These are phyloP conservation scores for Guaruba guarouba DNA, from an alignment of 2,113 vertebrate genomes.

Conservation along the genomic window DNA sequence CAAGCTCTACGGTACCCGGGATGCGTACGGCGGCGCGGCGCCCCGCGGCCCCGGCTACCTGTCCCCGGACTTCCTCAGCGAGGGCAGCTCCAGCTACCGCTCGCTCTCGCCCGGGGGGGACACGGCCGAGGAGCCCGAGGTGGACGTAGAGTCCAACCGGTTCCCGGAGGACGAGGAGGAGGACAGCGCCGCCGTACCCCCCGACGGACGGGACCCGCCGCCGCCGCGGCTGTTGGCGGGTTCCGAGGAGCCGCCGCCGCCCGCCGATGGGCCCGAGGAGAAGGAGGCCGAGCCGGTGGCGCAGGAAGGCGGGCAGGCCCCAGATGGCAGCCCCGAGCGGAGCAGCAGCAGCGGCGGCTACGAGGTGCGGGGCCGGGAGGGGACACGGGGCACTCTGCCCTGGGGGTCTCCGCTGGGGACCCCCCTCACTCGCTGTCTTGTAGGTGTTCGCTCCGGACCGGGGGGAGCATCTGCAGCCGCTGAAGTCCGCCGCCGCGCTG, in stretches of 20 bases:
- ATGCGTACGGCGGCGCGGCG: conserved; percentile 70
- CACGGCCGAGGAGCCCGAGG: conserved; percentile 88
- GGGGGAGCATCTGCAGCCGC: conserved; percentile 75
- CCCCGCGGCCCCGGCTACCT: conserved; percentile 78
- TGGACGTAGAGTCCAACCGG: conserved; percentile 91
- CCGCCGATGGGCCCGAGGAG: conserved; percentile 64
- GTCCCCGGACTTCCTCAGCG: conserved; percentile 92
- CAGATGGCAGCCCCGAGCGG: conserved; percentile 74
- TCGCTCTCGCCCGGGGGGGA: conserved; percentile 88
- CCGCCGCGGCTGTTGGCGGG: conserved; percentile 56
- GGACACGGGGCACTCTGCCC: not conserved
- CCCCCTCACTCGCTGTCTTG: conserved; percentile 35
- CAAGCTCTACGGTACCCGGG: conserved; percentile 90
- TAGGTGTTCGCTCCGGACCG: conserved; percentile 85
- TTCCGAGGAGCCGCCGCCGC: conserved; percentile 58
- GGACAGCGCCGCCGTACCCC: not conserved
- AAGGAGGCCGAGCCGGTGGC: conserved; percentile 68
- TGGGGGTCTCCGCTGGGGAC: not conserved
- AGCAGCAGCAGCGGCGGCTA: conserved; percentile 63
- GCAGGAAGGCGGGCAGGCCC: conserved; percentile 13
- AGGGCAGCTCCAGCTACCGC: conserved; percentile 89
- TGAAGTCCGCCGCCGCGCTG: conserved; percentile 67
- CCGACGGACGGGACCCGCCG: not conserved
- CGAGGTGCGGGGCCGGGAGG: conserved; percentile 57
- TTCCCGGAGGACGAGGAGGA: conserved; percentile 79